Evolutionary conservation across 2,113 vertebrate species (phyloP).

Genomic region (Poeciliopsis prolifica): DNA sequence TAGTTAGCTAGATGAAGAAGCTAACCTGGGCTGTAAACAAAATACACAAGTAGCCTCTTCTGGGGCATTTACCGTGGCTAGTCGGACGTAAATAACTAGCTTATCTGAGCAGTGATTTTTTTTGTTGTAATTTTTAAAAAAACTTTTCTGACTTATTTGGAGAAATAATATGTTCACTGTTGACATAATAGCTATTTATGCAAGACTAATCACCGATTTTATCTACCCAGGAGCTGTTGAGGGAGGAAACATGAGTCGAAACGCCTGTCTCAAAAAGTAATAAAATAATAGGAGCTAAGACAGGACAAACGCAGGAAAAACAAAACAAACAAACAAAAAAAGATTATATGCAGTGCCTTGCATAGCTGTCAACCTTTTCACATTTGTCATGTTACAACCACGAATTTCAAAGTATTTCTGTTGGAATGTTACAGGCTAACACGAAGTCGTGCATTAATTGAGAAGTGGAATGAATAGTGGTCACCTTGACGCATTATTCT

Average conservation of each 20-base stretch:
- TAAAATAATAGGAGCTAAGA: background rate
- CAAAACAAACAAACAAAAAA: background rate
- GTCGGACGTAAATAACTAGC: constrained; percentile 3
- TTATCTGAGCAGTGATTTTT: background rate
- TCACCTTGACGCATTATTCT: no score
- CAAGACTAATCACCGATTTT: constrained; percentile 19
- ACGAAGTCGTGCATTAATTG: background rate
- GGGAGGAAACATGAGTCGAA: background rate
- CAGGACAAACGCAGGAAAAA: background rate
- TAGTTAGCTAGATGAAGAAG: constrained; percentile 27
- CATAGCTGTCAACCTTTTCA: no score
- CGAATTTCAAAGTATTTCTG: no score
- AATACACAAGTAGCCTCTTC: background rate
- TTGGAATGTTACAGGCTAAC: background rate
- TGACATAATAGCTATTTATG: constrained; percentile 40
- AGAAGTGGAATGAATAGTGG: no score
- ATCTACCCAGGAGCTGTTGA: constrained; percentile 11
- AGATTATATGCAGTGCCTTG: background rate
- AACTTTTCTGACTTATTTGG: background rate
- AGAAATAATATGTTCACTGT: constrained; percentile 12
- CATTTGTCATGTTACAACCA: no score
- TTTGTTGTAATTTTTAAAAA: background rate
- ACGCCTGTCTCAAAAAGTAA: constrained; percentile 8
- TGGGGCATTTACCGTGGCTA: background rate
- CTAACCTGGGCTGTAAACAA: constrained; percentile 22